A percentile compares a stretch with the other conserved stretches of the same genome.
Conservation (phyloP, 2,797 vertebrate species). For the Anabacerthia variegaticeps region DNA sequence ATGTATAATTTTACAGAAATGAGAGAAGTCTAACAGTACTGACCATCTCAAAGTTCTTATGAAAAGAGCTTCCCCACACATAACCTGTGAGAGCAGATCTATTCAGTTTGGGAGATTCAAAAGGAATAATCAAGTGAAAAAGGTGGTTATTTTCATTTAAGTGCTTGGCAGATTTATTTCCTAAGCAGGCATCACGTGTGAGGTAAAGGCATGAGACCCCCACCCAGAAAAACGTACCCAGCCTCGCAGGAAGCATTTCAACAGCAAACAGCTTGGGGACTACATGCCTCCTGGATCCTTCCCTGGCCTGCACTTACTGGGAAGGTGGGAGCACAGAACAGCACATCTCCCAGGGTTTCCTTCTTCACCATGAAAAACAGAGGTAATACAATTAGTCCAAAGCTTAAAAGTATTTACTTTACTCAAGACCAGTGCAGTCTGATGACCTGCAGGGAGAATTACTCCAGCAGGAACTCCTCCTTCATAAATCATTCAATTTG, state of each 20-base stretch:
- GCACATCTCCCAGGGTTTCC: neutral
- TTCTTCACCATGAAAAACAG: neutral
- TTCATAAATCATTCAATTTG: neutral
- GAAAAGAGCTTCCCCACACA: neutral
- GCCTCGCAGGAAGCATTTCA: neutral
- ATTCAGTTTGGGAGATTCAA: neutral
- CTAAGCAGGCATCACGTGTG: neutral
- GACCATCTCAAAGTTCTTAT: neutral
- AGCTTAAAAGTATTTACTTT: conserved; percentile 46
- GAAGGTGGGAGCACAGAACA: neutral
- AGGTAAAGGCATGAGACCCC: neutral
- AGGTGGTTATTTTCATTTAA: neutral
- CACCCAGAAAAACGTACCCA: neutral
- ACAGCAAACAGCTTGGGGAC: neutral
- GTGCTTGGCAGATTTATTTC: neutral
- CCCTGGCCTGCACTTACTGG: neutral
- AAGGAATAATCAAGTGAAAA: neutral
- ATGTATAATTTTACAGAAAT: neutral
- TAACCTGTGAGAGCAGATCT: neutral
- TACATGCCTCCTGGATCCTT: neutral
- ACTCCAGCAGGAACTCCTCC: neutral
- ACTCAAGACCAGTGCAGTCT: neutral
- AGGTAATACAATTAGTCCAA: neutral
- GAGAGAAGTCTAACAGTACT: neutral
- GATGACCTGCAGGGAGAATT: conserved; percentile 18